A percentile compares a stretch with the other conserved stretches of the same genome.
phyloP scores from a whole-genome alignment of 2,888 invertebrate species.

The Eilema caniola region DNA sequence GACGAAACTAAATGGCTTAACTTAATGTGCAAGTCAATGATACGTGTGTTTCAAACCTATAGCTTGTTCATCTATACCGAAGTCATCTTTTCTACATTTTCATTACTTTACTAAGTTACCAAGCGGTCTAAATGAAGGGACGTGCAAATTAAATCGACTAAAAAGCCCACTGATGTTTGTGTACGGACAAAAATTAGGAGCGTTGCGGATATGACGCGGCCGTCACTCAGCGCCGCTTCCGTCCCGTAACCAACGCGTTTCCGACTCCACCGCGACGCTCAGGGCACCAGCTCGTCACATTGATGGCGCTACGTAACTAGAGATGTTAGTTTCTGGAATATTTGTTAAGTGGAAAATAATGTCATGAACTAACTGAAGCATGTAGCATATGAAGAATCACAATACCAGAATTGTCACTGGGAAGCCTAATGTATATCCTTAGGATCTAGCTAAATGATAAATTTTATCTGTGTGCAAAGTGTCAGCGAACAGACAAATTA shows the following conservation, averaged over 20 bases:
- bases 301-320: too few relatives aligned
- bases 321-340: too few relatives aligned
- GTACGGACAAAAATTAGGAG: conserved; percentile 1
- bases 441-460: too few relatives aligned
- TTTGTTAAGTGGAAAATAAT: too few relatives aligned
- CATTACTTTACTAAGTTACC: too few relatives aligned
- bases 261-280: neutral
- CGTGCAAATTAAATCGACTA: neutral
- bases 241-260: neutral
- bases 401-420: too few relatives aligned
- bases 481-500: too few relatives aligned
- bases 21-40: neutral
- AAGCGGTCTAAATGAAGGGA: neutral
- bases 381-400: too few relatives aligned
- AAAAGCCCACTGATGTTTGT: neutral
- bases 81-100: neutral
- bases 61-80: neutral
- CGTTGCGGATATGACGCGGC: conserved; percentile 2
- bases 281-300: too few relatives aligned
- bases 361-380: too few relatives aligned
- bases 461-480: too few relatives aligned
- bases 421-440: too few relatives aligned
- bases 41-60: neutral
- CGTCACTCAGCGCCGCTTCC: neutral
- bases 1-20: neutral